These are phyloP conservation scores for Amaurobius ferox DNA, from an alignment of 2,888 invertebrate genomes.

Conservation along the genomic window DNA sequence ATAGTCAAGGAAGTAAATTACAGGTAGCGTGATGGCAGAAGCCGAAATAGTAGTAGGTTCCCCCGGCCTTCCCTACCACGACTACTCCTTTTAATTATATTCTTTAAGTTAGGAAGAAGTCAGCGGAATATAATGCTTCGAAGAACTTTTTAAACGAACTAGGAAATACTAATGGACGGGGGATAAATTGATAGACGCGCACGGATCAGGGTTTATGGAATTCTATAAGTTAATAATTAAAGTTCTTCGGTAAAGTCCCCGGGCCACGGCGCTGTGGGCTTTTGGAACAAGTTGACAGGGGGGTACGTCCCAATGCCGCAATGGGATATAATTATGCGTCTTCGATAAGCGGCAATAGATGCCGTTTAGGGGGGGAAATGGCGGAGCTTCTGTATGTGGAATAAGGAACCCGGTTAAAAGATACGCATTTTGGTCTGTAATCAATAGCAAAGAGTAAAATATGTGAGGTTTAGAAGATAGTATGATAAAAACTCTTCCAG, in stretches of 20 bases:
- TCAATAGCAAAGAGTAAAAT: neutral
- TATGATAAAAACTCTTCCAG: too few species aligned
- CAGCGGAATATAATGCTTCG: conserved; percentile 47
- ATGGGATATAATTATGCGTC: neutral
- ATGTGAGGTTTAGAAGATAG: neutral
- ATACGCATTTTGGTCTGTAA: neutral
- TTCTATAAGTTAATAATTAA: conserved; percentile 44
- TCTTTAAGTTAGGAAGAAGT: conserved; percentile 10
- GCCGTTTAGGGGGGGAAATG: neutral
- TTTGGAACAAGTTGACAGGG: neutral
- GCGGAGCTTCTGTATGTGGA: neutral
- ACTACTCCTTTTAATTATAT: conserved; percentile 54
- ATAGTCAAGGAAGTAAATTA: conserved; percentile 60
- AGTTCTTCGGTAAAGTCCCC: conserved; percentile 17
- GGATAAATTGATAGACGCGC: conserved; percentile 47
- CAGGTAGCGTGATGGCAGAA: conserved; percentile 52
- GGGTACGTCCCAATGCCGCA: neutral
- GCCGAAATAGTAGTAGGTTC: conserved; percentile 26
- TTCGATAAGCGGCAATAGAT: neutral
- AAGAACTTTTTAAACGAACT: conserved; percentile 56
- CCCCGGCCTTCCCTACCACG: neutral
- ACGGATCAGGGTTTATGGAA: conserved; percentile 52
- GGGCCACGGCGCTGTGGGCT: neutral
- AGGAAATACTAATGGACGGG: conserved; percentile 53
- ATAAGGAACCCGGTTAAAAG: neutral